These are phyloP conservation scores for Paraescarpia echinospica DNA, from an alignment of 1,140 invertebrate species.

Conservation along the genomic window DNA sequence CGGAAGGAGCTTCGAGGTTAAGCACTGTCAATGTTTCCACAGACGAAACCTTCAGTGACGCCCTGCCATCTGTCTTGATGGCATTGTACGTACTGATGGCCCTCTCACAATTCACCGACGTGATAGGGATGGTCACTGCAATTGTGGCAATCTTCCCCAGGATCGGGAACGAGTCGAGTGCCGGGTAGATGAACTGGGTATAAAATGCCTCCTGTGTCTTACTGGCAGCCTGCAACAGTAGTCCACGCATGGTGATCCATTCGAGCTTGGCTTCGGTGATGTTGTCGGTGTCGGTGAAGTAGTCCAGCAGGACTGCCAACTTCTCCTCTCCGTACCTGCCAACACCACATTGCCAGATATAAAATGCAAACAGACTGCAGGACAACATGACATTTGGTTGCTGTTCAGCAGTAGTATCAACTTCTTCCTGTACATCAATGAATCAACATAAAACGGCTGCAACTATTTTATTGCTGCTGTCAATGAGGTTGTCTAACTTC, in stretches of 20 bases:
- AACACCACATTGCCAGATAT: conserved; percentile 3
- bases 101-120: conserved; percentile 5
- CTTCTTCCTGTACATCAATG: neutral
- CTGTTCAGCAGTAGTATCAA: neutral
- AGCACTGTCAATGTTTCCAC: too few relatives aligned
- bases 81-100: neutral
- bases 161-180: conserved; percentile 1
- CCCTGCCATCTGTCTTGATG: conserved; percentile 9
- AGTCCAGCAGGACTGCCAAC: neutral
- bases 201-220: conserved; percentile 11
- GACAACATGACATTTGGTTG: neutral
- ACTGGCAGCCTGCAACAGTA: neutral
- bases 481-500: neutral
- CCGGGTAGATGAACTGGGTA: too few relatives aligned
- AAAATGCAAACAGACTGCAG: neutral
- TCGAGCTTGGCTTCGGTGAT: neutral
- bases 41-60: too few relatives aligned
- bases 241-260: conserved; percentile 3
- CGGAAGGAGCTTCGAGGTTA: too few relatives aligned
- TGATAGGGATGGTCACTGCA: conserved; percentile 10
- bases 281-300: conserved; percentile 7
- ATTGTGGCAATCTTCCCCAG: neutral
- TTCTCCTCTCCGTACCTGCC: conserved; percentile 5
- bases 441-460: neutral
- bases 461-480: neutral